Base-by-base conservation (phyloP, 1,140 invertebrate species). In the Aphelinus atriplicis region DNA sequence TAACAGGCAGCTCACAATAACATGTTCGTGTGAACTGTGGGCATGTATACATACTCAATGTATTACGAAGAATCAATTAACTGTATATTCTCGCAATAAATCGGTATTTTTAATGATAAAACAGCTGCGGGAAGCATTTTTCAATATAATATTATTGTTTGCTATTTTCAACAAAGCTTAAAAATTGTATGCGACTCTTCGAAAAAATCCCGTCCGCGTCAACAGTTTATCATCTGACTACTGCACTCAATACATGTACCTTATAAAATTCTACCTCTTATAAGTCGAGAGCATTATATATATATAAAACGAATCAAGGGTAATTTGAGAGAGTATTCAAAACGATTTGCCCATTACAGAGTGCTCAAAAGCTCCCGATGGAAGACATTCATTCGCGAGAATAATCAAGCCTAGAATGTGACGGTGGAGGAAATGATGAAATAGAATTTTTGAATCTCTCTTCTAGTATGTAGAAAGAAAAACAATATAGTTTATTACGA, bases 211-310 rank as follows among this genome's bases (percentile, higher is more conserved):
- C 50, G 57, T 61, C 46, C 56, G 10, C 26, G 26, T 26, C 26
- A 26, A 26, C 7, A 67, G 42, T n/a, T 67, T 73, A 68, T 69
- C 63, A 69, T 78, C 65, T 77, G 66, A 42, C 26, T 26, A 26
- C 53, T 74, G 75, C 70, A 79, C 72, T 79, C 79, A 78, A 78
- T 75, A 79, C 60, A 73, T 81, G 80, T 83, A 83, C 79, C 78
- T 82, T 81, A 70, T 80, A 74, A 64, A 50, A 81, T 78, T 74
- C 80, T 83, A 83, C 79, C 81, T 81, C 81, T 75, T 69, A 26
- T 26, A 68, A 69, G 61, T 75, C 66, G 46, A 69, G 66, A 75
- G 60, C 51, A 75, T 75, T 26, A 26, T 26, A 26, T 26, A 26
- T 26, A 26, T 26, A 55, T 47, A 62, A 2, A 51, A 69, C 10